phyloP scores from a whole-genome alignment of 2,888 invertebrate genomes.

The Plebejus argus region DNA sequence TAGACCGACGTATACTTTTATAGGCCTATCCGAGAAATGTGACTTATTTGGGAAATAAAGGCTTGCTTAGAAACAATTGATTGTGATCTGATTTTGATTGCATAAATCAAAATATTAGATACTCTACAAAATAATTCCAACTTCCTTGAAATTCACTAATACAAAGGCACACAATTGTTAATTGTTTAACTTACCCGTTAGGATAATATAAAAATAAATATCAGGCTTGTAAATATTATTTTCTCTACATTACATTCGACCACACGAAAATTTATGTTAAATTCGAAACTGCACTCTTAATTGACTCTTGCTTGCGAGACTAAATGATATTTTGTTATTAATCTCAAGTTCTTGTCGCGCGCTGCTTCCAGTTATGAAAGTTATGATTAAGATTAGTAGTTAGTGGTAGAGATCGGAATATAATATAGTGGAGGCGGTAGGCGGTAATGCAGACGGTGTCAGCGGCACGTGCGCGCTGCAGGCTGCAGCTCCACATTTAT shows the following conservation, averaged over 20 bases:
- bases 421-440: conserved; percentile 31
- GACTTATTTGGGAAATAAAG: neutral
- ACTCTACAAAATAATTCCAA: neutral
- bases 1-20: neutral
- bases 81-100: neutral
- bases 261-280: neutral
- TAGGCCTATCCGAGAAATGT: neutral
- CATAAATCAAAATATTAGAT: neutral
- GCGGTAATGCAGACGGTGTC: conserved; percentile 47
- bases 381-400: conserved; percentile 29
- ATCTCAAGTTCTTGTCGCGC: neutral
- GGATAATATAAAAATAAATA: too few species aligned
- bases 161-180: neutral
- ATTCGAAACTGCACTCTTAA: neutral
- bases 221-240: too few species aligned
- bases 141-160: neutral
- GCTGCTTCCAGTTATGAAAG: conserved; percentile 14
- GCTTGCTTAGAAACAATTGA: neutral
- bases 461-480: conserved; percentile 51
- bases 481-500: conserved; percentile 69
- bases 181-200: too few species aligned
- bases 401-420: conserved; percentile 24
- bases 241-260: neutral
- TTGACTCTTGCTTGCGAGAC: neutral
- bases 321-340: conserved; percentile 15